Percentiles rank a stretch among this genome's conserved stretches.
Conservation (phyloP, 2,888 invertebrate genomes). For the Eubasilissa splendida region DNA sequence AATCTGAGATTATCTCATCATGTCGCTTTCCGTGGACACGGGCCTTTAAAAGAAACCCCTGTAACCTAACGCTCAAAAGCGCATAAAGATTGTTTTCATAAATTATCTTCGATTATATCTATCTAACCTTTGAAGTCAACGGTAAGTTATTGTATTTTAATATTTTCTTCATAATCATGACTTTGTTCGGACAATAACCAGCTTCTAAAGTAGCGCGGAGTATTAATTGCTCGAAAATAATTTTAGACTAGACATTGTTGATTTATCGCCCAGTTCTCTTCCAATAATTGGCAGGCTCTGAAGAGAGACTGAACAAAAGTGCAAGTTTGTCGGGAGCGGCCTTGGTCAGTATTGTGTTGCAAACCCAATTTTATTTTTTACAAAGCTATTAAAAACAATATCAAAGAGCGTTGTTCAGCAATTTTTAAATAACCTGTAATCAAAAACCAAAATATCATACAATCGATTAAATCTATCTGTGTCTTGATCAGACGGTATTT, state of each 20-base stretch:
- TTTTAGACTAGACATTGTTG: background rate
- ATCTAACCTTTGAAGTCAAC: background rate
- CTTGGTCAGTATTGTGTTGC: conserved; percentile 11
- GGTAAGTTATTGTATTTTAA: background rate
- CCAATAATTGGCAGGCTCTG: conserved; percentile 29
- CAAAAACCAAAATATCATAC: too few relatives aligned
- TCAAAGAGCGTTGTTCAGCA: too few relatives aligned
- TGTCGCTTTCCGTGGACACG: too few relatives aligned
- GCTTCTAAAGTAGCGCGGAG: conserved; percentile 32
- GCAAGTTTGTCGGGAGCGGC: conserved; percentile 23
- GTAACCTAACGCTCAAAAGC: too few relatives aligned
- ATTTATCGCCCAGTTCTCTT: conserved; percentile 16
- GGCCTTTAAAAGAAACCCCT: too few relatives aligned
- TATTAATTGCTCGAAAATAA: conserved; percentile 16
- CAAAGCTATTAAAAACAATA: too few relatives aligned
- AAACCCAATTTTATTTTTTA: background rate
- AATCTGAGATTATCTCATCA: too few relatives aligned
- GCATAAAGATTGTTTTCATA: too few relatives aligned
- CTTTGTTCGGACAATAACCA: conserved; percentile 13
- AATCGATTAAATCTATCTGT: too few relatives aligned
- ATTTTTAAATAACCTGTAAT: too few relatives aligned
- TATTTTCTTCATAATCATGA: conserved; percentile 2
- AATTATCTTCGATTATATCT: background rate
- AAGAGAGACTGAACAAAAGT: conserved; percentile 24
- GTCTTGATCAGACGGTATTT: too few relatives aligned